Evolutionary conservation across 2,113 vertebrate species (phyloP).

Genomic region (Indicator indicator): DNA sequence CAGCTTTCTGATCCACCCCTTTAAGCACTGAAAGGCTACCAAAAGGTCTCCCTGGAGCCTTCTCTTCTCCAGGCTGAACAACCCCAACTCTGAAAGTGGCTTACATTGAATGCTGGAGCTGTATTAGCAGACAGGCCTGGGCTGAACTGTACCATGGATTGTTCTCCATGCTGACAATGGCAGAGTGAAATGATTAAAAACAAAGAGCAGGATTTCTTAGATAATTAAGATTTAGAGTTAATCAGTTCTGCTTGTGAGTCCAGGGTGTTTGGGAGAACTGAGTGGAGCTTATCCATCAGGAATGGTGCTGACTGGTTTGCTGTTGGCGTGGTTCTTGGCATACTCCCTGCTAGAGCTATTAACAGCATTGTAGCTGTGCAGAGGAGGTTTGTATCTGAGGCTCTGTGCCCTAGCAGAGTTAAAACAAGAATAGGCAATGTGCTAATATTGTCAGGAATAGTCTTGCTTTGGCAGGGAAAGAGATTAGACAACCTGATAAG

Average conservation of each 20-base stretch:
- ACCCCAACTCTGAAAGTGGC: too few relatives aligned
- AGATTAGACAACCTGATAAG: slow-evolving; percentile 37
- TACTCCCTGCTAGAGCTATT: not conserved
- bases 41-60: too few relatives aligned
- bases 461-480: slow-evolving; percentile 45
- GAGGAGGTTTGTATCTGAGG: not conserved
- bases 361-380: not conserved
- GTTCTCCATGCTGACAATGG: not conserved
- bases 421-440: slow-evolving; percentile 54
- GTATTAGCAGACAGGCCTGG: not conserved
- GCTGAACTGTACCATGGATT: not conserved
- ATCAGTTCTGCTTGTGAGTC: not conserved
- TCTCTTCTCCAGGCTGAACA: too few relatives aligned
- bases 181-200: not conserved
- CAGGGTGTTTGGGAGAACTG: not conserved
- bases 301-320: not conserved
- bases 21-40: too few relatives aligned
- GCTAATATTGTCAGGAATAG: slow-evolving; percentile 40
- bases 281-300: not conserved
- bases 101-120: not conserved
- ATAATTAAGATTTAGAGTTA: not conserved
- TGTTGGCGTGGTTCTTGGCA: not conserved
- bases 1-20: too few relatives aligned
- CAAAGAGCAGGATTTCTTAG: not conserved
- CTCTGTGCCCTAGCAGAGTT: not conserved